Percentiles rank a stretch among this genome's conserved stretches.
Conservation (phyloP, 2,888 invertebrate species). For the Hermaeophaga mercurialis region DNA sequence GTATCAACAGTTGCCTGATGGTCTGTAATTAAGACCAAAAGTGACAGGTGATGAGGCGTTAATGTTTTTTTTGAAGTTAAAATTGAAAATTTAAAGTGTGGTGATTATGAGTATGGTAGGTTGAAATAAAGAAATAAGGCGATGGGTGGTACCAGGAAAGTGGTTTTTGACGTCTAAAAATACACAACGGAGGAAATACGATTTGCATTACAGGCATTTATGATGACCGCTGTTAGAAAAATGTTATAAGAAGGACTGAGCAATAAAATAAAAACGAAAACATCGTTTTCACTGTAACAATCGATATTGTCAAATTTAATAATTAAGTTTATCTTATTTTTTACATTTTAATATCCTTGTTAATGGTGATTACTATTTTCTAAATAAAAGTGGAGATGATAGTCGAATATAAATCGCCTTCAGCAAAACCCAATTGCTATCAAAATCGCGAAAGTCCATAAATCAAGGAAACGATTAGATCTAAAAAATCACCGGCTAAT, state of each 20-base stretch:
- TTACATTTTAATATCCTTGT: too few relatives aligned
- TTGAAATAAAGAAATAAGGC: conserved; percentile 2
- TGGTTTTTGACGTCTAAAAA: not conserved
- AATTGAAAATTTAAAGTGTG: conserved; percentile 15
- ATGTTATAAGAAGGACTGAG: too few relatives aligned
- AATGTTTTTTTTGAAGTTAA: conserved; percentile 28
- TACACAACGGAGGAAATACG: too few relatives aligned
- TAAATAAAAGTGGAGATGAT: too few relatives aligned
- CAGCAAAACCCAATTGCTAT: not conserved
- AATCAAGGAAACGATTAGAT: conserved; percentile 3
- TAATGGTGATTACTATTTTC: too few relatives aligned
- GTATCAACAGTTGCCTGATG: conserved; percentile 27
- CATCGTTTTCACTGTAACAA: too few relatives aligned
- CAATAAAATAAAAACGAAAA: too few relatives aligned
- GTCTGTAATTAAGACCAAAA: conserved; percentile 34
- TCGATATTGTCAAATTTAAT: too few relatives aligned
- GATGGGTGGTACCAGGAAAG: not conserved
- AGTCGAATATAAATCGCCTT: too few relatives aligned
- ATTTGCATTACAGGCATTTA: too few relatives aligned
- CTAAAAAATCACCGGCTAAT: not conserved
- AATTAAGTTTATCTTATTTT: too few relatives aligned
- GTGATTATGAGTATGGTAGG: conserved; percentile 5
- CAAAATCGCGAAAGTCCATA: conserved; percentile 7
- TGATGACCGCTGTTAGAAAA: too few relatives aligned
- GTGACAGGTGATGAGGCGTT: conserved; percentile 32